These are phyloP conservation scores for Sinotaia quadrata DNA, from an alignment of 2,888 invertebrate species.

Conservation along the genomic window DNA sequence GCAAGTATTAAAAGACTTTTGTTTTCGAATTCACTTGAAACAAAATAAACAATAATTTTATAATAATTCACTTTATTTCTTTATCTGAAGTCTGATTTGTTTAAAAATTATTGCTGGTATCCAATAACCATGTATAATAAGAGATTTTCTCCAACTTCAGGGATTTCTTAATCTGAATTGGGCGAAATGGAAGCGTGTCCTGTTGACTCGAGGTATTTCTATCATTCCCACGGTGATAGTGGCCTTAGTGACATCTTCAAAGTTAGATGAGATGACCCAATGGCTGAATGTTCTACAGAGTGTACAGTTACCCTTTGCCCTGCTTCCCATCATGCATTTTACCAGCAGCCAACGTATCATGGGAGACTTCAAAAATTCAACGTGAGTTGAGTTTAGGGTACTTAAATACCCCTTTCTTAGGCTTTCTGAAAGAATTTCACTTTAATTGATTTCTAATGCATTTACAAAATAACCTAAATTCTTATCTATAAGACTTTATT, in stretches of 20 bases:
- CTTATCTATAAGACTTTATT: too few species aligned
- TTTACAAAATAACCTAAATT: too few species aligned
- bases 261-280: slow-evolving; percentile 86
- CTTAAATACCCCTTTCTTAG: neutral
- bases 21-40: too few species aligned
- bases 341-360: slow-evolving; percentile 85
- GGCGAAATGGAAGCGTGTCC: slow-evolving; percentile 88
- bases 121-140: neutral
- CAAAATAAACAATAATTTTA: too few species aligned
- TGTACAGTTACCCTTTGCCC: slow-evolving; percentile 88
- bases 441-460: neutral
- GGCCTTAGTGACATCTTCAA: slow-evolving; percentile 74
- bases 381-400: slow-evolving; percentile 37
- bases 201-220: slow-evolving; percentile 87
- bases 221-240: slow-evolving; percentile 77
- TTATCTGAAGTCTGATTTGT: too few species aligned
- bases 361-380: slow-evolving; percentile 87
- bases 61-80: too few species aligned
- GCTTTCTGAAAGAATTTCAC: neutral
- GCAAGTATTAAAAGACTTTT: too few species aligned
- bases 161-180: slow-evolving; percentile 88
- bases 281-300: slow-evolving; percentile 88
- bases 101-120: too few species aligned
- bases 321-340: slow-evolving; percentile 87
- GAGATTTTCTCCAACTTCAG: slow-evolving; percentile 55